These are phyloP conservation scores for Proctacanthus coquilletti DNA, from an alignment of 1,140 invertebrate genomes.

Conservation along the genomic window DNA sequence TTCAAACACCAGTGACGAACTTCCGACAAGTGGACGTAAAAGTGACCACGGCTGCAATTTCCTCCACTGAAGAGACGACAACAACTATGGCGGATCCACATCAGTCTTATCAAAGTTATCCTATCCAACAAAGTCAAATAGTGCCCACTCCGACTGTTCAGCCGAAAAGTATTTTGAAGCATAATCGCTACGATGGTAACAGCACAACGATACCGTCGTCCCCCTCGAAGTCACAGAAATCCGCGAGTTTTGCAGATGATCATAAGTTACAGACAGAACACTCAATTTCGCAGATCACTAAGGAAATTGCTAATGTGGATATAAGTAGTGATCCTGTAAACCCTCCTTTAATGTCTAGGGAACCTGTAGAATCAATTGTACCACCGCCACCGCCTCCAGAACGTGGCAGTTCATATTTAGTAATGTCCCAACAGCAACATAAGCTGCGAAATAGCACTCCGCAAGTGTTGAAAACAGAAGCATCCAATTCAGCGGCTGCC, in stretches of 20 bases:
- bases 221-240: slow-evolving; percentile 28
- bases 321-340: not conserved
- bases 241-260: slow-evolving; percentile 27
- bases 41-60: slow-evolving; percentile 6
- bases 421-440: slow-evolving; percentile 49
- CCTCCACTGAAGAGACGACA: not conserved
- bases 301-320: slow-evolving; percentile 15
- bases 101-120: not conserved
- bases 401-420: slow-evolving; percentile 63
- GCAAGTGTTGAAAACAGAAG: not conserved
- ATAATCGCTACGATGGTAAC: slow-evolving; percentile 20
- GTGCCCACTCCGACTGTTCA: slow-evolving; percentile 11
- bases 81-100: not conserved
- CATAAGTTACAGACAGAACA: slow-evolving; percentile 25
- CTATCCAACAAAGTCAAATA: slow-evolving; percentile 6
- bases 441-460: slow-evolving; percentile 14
- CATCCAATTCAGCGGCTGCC: no score
- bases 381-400: slow-evolving; percentile 55
- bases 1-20: slow-evolving; percentile 23
- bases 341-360: not conserved
- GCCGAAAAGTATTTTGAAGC: slow-evolving; percentile 28
- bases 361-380: slow-evolving; percentile 11
- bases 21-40: slow-evolving; percentile 28
- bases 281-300: slow-evolving; percentile 20
- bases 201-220: slow-evolving; percentile 20